Percentiles rank a stretch among this genome's conserved stretches.
These are phyloP conservation scores for Micronycteris hirsuta DNA, from an alignment of 2,113 vertebrate species.

Conservation along the genomic window DNA sequence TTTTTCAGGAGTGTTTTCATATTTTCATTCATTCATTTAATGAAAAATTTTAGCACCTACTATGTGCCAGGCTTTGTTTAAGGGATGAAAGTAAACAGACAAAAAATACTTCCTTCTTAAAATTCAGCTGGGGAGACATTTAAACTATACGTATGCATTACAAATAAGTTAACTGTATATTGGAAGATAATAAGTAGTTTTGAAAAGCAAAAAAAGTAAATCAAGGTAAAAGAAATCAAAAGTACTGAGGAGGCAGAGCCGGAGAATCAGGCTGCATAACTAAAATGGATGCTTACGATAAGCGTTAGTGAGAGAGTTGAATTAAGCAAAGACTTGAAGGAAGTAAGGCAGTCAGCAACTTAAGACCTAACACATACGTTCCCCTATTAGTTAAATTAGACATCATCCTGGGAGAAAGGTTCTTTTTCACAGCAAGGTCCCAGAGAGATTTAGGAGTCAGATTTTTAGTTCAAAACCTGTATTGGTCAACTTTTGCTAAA, in stretches of 20 bases:
- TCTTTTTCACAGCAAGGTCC: neutral
- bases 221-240: neutral
- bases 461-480: neutral
- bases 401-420: neutral
- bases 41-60: neutral
- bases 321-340: neutral
- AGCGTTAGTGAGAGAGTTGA: neutral
- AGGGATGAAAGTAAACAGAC: neutral
- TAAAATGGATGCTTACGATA: neutral
- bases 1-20: neutral
- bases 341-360: neutral
- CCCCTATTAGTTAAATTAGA: neutral
- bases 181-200: neutral
- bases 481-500: neutral
- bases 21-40: slow-evolving; percentile 35
- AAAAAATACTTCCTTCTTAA: neutral
- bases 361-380: neutral
- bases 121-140: neutral
- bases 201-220: neutral
- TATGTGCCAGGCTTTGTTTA: neutral
- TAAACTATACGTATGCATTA: neutral
- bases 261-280: neutral
- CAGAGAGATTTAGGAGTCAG: neutral
- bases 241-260: neutral
- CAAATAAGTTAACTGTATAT: neutral